These are phyloP conservation scores for Rhabdornis inornatus DNA, from an alignment of 2,113 vertebrate species.

Conservation along the genomic window DNA sequence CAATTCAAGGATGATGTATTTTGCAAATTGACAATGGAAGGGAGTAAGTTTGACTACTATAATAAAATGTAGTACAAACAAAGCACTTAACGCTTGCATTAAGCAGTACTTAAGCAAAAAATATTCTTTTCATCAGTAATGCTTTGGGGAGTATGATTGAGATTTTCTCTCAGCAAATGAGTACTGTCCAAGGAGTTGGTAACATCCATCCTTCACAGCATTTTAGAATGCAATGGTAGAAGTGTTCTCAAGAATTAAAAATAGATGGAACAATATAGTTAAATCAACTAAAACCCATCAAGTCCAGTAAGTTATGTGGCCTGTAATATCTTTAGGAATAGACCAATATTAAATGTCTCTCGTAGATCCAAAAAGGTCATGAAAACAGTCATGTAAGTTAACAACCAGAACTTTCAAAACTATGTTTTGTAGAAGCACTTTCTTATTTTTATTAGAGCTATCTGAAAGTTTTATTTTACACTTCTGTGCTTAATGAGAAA, in stretches of 20 bases:
- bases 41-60: not conserved
- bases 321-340: not conserved
- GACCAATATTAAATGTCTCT: not conserved
- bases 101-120: not conserved
- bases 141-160: not conserved
- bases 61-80: not conserved
- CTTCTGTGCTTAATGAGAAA: not conserved
- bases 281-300: not conserved
- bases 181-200: not conserved
- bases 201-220: not conserved
- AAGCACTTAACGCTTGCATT: not conserved
- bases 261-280: not conserved
- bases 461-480: not conserved
- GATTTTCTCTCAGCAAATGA: not conserved
- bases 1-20: slow-evolving; percentile 27
- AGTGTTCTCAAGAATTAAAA: not conserved
- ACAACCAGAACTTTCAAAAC: not conserved
- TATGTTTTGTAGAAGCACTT: not conserved
- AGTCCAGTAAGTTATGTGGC: not conserved
- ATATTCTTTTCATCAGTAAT: not conserved
- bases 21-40: slow-evolving; percentile 36
- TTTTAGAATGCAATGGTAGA: not conserved
- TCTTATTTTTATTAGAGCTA: not conserved
- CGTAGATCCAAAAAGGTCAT: not conserved
- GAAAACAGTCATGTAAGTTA: not conserved